Percentiles rank a stretch among this genome's conserved stretches.
Evolutionary conservation across 2,797 vertebrate species (phyloP).

Genomic region (Toxotes lorentzi): DNA sequence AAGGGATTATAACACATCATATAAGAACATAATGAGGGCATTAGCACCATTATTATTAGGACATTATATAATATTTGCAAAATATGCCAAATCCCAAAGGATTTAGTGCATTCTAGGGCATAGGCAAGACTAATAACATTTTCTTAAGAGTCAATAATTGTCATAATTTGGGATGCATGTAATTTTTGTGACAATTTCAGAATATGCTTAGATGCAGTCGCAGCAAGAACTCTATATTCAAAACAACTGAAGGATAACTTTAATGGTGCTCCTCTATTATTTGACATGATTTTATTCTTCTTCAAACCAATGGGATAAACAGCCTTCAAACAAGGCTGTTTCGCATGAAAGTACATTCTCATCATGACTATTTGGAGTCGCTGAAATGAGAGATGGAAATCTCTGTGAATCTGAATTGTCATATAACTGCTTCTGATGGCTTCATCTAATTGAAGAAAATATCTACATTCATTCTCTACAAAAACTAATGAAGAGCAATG

Average conservation of each 20-base stretch:
- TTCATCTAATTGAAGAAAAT: constrained; percentile 38
- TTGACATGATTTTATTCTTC: constrained; percentile 27
- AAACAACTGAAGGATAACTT: constrained; percentile 6
- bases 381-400: constrained; percentile 15
- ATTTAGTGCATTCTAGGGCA: constrained; percentile 63
- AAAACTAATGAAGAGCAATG: constrained; percentile 62
- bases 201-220: background rate
- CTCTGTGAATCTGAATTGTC: constrained; percentile 21
- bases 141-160: constrained; percentile 17
- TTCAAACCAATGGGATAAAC: constrained; percentile 37
- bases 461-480: constrained; percentile 15
- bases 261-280: constrained; percentile 1
- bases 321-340: constrained; percentile 34
- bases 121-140: constrained; percentile 61
- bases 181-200: constrained; percentile 28
- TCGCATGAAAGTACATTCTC: constrained; percentile 23
- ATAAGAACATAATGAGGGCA: constrained; percentile 77
- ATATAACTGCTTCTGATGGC: constrained; percentile 30
- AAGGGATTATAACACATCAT: constrained; percentile 72
- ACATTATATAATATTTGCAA: constrained; percentile 66
- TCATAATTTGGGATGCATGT: constrained; percentile 29
- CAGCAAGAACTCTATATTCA: background rate
- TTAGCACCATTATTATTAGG: constrained; percentile 67
- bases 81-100: constrained; percentile 66
- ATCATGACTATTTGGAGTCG: constrained; percentile 6